phyloP scores from a whole-genome alignment of 2,797 vertebrate species.

The Otolemur crassicaudatus region DNA sequence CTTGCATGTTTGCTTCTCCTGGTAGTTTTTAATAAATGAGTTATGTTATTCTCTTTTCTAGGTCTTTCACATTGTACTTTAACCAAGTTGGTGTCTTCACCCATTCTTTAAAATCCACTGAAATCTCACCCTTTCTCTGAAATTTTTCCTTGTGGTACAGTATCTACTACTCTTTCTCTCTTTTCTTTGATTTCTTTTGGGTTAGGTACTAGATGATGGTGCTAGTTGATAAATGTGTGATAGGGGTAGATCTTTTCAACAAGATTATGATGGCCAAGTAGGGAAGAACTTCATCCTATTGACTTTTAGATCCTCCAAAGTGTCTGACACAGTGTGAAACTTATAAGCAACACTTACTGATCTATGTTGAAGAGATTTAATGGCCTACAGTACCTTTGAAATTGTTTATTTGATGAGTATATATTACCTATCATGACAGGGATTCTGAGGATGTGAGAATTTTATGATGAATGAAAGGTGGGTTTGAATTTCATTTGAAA shows the following conservation, averaged over 20 bases:
- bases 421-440: not conserved
- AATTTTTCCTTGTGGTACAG: not conserved
- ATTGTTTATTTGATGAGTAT: slow-evolving; percentile 28
- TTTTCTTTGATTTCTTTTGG: slow-evolving; percentile 27
- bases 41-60: not conserved
- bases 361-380: slow-evolving; percentile 7
- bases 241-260: not conserved
- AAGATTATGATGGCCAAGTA: slow-evolving; percentile 16
- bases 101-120: not conserved
- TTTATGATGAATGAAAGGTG: slow-evolving; percentile 35
- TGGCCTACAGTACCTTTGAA: not conserved
- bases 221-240: slow-evolving; percentile 29
- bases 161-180: not conserved
- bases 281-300: not conserved
- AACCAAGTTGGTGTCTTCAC: not conserved
- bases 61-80: not conserved
- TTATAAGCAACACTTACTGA: not conserved
- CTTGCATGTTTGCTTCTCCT: not conserved
- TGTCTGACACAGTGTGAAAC: not conserved
- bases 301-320: not conserved
- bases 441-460: slow-evolving; percentile 4
- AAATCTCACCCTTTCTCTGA: not conserved
- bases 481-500: slow-evolving; percentile 67
- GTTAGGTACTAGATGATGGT: not conserved
- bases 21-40: slow-evolving; percentile 22